phyloP scores from a whole-genome alignment of 23 tunicate genomes.

The Halocynthia roretzi region DNA sequence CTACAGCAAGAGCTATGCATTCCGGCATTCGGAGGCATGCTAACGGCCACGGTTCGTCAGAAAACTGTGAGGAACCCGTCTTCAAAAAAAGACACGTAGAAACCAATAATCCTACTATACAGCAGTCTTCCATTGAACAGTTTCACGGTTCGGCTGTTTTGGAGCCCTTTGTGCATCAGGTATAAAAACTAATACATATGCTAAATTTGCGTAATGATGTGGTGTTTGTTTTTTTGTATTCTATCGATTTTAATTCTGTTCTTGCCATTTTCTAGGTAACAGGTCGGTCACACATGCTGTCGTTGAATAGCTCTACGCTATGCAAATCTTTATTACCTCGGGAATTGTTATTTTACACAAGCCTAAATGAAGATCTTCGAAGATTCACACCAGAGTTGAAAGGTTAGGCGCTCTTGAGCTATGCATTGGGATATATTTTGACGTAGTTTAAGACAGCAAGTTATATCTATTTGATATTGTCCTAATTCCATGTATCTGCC shows the following conservation, averaged over 20 bases:
- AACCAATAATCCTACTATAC: neutral
- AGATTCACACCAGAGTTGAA: constrained; percentile 33
- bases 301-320: constrained; percentile 32
- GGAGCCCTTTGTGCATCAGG: constrained; percentile 4
- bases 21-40: neutral
- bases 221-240: too few relatives aligned
- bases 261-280: constrained; percentile 38
- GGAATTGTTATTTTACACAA: constrained; percentile 58
- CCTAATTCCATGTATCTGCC: neutral
- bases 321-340: constrained; percentile 64
- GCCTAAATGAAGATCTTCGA: constrained; percentile 19
- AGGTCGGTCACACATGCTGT: constrained; percentile 73
- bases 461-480: neutral
- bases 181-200: neutral
- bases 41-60: neutral
- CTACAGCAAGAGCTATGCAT: neutral
- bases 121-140: neutral
- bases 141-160: neutral
- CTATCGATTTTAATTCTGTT: neutral
- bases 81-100: neutral
- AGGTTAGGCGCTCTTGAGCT: neutral
- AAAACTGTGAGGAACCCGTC: neutral
- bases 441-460: neutral
- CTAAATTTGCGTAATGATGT: too few relatives aligned
- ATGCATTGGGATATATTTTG: neutral